Base-by-base conservation (phyloP, 1,140 invertebrate species). In the Mactra quadrangularis region DNA sequence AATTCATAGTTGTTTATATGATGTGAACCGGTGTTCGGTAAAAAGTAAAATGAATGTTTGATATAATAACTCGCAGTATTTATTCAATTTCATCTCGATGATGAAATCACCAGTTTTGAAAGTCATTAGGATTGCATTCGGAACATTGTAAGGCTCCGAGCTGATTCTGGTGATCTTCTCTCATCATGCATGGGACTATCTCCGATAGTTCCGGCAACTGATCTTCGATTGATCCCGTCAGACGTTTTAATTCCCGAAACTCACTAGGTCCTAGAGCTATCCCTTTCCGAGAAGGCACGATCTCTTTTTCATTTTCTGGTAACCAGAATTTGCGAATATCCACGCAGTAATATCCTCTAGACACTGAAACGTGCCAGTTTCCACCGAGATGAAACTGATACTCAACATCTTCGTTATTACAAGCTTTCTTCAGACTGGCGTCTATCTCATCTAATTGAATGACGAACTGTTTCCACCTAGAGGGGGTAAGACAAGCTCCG, bases 271-370 rank as follows among this genome's bases (percentile, higher is more conserved):
- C 55, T 22, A 57, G 22, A 57, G 55, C 17, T 57, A 57, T 57
- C 25, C 55, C 55, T 57, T 57, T 57, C 9, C 55, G 55, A 57
- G 55, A n/a, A 9, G 55, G 55, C 25, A 57, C 55, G 25, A 57
- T 22, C 9, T 17, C 9, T 7, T 27, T 22, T 22, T 57, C 55
- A 11, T 17, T 57, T 57, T 57, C 55, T 7, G 55, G 55, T 57
- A 57, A 25, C 55, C 55, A 57, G 22, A 57, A 57, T 25, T 57
- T 57, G 13, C 55, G 13, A 57, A 57, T 17, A 25, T 57, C 55
- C 17, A 57, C 55, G 25, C 55, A 57, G 25, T n/a, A 17, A 25
- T n/a, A 57, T 13, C 55, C 55, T 9, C 22, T 57, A 11, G 55
- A 57, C 13, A 57, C 55, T 7, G 55, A 57, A 57, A 57, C 55